Evolutionary conservation across 1,140 invertebrate genomes (phyloP).

Genomic region (Vanessa atalanta): DNA sequence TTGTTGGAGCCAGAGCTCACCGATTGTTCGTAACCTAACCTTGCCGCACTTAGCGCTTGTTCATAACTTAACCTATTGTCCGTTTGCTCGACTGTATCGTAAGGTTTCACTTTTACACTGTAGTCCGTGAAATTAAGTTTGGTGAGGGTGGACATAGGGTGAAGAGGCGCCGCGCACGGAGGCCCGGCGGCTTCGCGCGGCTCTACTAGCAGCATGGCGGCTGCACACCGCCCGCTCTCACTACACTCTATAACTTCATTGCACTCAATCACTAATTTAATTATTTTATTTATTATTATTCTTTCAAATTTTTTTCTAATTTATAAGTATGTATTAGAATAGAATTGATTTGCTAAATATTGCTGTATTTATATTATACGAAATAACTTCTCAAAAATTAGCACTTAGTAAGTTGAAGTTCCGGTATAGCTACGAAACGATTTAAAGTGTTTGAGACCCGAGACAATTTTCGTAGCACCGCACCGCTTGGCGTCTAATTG

Average conservation of each 20-base stretch:
- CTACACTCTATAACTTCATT: constrained; percentile 56
- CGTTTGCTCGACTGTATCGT: constrained; percentile 55
- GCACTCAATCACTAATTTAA: constrained; percentile 37
- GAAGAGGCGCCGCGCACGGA: constrained; percentile 71
- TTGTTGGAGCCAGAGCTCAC: constrained; percentile 52
- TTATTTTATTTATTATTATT: constrained; percentile 1
- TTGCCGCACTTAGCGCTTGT: constrained; percentile 61
- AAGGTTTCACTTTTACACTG: constrained; percentile 72
- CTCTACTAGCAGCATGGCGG: constrained; percentile 78
- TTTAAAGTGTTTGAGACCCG: constrained; percentile 1
- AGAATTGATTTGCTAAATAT: not conserved
- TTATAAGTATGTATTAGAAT: not conserved
- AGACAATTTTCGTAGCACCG: constrained; percentile 47
- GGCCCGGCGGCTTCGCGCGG: constrained; percentile 78
- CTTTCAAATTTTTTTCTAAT: not conserved
- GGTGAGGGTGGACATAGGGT: constrained; percentile 73
- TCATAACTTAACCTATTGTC: constrained; percentile 67
- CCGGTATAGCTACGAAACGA: constrained; percentile 11
- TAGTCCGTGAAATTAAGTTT: constrained; percentile 76
- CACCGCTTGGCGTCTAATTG: constrained; percentile 59
- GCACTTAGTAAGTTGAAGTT: not conserved
- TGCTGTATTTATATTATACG: no score
- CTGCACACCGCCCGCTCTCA: constrained; percentile 39
- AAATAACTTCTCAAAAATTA: not conserved
- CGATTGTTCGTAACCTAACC: constrained; percentile 69